Percentiles rank a stretch among this genome's conserved stretches.
These are phyloP conservation scores for Apistogramma diplotaenia DNA, from an alignment of 2,113 vertebrate genomes.

Conservation along the genomic window DNA sequence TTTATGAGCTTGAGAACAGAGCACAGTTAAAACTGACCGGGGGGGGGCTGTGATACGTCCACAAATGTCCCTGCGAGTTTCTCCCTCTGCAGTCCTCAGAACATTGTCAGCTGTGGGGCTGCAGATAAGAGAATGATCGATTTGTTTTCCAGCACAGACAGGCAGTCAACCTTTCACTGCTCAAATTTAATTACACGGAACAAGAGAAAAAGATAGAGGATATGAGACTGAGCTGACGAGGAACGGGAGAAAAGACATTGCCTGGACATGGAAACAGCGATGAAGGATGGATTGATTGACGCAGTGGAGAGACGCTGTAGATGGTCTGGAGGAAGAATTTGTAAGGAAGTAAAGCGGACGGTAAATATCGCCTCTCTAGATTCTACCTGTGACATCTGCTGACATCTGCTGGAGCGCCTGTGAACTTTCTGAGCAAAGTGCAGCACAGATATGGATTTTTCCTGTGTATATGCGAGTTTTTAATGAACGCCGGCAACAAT, in stretches of 20 bases:
- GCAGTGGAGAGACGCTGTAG: neutral
- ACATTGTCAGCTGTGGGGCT: slow-evolving; percentile 26
- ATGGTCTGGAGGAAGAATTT: neutral
- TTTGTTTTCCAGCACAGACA: slow-evolving; percentile 58
- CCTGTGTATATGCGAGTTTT: neutral
- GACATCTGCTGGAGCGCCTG: slow-evolving; percentile 62
- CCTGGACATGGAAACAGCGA: neutral
- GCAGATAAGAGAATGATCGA: slow-evolving; percentile 65
- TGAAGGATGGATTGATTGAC: neutral
- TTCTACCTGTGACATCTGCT: slow-evolving; percentile 36
- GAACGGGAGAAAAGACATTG: slow-evolving; percentile 1
- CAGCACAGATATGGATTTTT: neutral
- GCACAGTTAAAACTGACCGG: neutral
- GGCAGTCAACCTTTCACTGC: slow-evolving; percentile 57
- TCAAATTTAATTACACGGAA: slow-evolving; percentile 59
- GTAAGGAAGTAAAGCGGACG: neutral
- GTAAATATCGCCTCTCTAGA: neutral
- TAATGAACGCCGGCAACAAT: neutral
- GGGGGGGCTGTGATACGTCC: neutral
- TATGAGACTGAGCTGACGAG: neutral
- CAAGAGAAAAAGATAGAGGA: slow-evolving; percentile 31
- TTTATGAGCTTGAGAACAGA: neutral
- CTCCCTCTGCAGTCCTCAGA: neutral
- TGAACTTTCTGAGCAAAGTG: neutral
- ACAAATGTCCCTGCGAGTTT: slow-evolving; percentile 12